These are phyloP conservation scores for Pygoscelis antarcticus DNA, from an alignment of 2,113 vertebrate species.

Conservation along the genomic window DNA sequence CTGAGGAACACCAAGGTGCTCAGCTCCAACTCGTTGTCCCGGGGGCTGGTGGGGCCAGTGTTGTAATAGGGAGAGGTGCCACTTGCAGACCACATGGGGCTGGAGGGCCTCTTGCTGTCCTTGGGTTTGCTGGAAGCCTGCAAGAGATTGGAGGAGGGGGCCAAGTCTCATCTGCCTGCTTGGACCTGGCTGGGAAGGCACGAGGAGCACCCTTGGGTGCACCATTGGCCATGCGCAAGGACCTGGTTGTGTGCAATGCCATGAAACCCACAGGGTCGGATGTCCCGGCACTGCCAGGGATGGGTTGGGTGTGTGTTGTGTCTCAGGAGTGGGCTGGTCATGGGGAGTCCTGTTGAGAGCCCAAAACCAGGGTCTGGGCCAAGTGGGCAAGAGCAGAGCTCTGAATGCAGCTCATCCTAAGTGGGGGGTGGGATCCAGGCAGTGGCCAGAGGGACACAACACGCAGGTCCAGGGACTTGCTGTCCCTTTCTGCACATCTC, in stretches of 20 bases:
- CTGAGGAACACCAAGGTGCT: conserved; percentile 68
- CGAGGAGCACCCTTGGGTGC: background rate
- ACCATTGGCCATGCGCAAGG: background rate
- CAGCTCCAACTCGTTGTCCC: background rate
- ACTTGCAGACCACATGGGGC: background rate
- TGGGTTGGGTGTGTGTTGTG: too few species aligned
- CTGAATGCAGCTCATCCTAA: background rate
- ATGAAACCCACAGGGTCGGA: background rate
- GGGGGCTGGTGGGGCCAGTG: background rate
- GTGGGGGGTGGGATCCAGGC: background rate
- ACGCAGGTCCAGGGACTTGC: accelerated
- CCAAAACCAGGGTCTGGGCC: background rate
- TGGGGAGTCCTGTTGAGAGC: background rate
- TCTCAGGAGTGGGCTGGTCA: background rate
- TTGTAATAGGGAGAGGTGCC: background rate
- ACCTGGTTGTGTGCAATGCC: background rate
- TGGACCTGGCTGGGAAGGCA: background rate
- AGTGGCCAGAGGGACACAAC: background rate
- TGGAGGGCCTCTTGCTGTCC: background rate
- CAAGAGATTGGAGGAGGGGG: background rate
- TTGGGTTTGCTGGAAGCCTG: background rate
- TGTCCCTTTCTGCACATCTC: background rate
- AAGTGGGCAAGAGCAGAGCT: background rate
- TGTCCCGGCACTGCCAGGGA: background rate
- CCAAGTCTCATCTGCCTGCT: background rate